Evolutionary conservation across 2,797 vertebrate species (phyloP).

Genomic region (Rhinatrema bivittatum): DNA sequence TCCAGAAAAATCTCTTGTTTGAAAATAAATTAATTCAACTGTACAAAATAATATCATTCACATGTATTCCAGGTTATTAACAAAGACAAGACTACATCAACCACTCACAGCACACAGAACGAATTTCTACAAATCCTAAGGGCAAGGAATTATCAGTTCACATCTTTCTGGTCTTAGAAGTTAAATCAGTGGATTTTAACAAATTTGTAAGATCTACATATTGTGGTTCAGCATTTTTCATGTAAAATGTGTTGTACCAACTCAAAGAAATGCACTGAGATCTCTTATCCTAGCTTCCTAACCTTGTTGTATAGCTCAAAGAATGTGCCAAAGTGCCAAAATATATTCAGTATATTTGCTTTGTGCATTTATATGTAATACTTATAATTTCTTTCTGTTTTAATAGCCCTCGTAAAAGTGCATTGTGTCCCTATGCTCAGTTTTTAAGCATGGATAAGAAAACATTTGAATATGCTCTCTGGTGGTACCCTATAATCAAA

Average conservation of each 20-base stretch:
- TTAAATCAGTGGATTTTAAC: conserved; percentile 80
- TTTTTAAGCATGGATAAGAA: no score
- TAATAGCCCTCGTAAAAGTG: no score
- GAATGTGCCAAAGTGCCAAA: conserved; percentile 41
- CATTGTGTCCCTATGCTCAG: no score
- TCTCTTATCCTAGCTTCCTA: conserved; percentile 33
- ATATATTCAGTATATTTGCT: conserved; percentile 30
- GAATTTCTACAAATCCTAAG: conserved; percentile 78
- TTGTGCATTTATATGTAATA: no score
- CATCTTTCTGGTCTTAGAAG: conserved; percentile 83
- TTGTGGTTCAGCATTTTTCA: conserved; percentile 29
- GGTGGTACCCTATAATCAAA: no score
- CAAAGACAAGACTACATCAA: conserved; percentile 80
- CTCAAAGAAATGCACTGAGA: conserved; percentile 35
- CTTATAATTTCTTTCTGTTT: no score
- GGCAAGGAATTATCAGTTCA: conserved; percentile 43
- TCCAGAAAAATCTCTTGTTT: conserved; percentile 69
- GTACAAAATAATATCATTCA: conserved; percentile 84
- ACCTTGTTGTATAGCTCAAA: conserved; percentile 29
- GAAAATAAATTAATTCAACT: conserved; percentile 97
- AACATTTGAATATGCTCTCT: no score
- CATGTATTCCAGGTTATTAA: conserved; percentile 63
- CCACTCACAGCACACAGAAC: conserved; percentile 84
- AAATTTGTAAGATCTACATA: conserved; percentile 37
- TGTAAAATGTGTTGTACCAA: conserved; percentile 29